A percentile compares a stretch with the other conserved stretches of the same genome.
phyloP scores from a whole-genome alignment of 2,888 invertebrate species.

The Synanthedon vespiformis region DNA sequence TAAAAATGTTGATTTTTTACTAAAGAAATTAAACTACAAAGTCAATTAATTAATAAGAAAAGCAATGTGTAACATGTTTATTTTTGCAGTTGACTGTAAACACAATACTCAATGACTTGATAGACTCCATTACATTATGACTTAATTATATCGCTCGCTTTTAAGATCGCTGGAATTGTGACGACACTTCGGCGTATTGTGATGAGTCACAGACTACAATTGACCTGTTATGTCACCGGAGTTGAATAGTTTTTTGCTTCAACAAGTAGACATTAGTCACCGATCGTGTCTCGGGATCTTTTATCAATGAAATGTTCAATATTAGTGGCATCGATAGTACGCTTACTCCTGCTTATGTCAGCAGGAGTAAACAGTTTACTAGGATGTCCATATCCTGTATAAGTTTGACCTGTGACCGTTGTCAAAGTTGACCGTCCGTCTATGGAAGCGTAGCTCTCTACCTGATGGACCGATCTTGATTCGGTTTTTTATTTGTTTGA shows the following conservation, averaged over 20 bases:
- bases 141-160: constrained; percentile 13
- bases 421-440: too few relatives aligned
- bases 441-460: too few relatives aligned
- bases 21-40: too few relatives aligned
- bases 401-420: too few relatives aligned
- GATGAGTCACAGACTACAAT: constrained; percentile 39
- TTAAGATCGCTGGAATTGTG: constrained; percentile 44
- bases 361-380: too few relatives aligned
- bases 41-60: too few relatives aligned
- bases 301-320: constrained; percentile 32
- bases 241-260: constrained; percentile 36
- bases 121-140: constrained; percentile 3
- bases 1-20: too few relatives aligned
- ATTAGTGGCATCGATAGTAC: too few relatives aligned
- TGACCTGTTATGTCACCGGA: constrained; percentile 23
- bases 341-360: too few relatives aligned
- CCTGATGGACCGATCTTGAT: too few relatives aligned
- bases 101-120: constrained; percentile 28
- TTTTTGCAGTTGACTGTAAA: constrained; percentile 1
- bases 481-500: too few relatives aligned
- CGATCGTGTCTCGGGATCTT: constrained; percentile 29
- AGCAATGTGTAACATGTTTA: background rate
- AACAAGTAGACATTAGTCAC: constrained; percentile 41
- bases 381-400: too few relatives aligned
- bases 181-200: constrained; percentile 42